A percentile compares a stretch with the other conserved stretches of the same genome.
phyloP scores from a whole-genome alignment of 2,113 vertebrate genomes.

The Serilophus lunatus region DNA sequence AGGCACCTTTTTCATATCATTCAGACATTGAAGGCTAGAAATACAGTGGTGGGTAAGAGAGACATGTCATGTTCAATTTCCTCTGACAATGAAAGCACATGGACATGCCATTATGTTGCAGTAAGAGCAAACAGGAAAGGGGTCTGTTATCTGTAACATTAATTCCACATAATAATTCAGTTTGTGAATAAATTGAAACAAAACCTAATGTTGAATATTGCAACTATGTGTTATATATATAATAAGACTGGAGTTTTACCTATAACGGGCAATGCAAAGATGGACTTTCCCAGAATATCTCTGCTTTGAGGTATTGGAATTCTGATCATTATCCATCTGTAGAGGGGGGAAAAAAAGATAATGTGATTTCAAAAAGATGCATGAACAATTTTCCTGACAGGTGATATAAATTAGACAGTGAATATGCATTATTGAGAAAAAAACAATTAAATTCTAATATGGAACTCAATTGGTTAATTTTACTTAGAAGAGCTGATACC shows the following conservation, averaged over 20 bases:
- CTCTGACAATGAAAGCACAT: background rate
- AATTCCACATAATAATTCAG: fast-evolving
- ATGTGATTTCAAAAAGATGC: background rate
- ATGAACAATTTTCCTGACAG: background rate
- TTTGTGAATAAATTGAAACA: background rate
- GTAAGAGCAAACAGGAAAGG: background rate
- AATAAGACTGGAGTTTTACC: slow-evolving; percentile 62
- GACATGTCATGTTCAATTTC: background rate
- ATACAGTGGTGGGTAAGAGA: background rate
- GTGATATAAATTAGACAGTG: background rate
- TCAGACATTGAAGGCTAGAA: background rate
- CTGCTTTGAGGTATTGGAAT: slow-evolving; percentile 84
- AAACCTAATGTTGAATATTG: fast-evolving
- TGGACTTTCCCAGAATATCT: slow-evolving; percentile 93
- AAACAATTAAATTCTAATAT: background rate
- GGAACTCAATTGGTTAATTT: background rate
- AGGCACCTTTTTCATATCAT: background rate
- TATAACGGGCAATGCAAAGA: slow-evolving; percentile 94
- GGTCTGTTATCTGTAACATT: background rate
- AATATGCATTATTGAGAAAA: background rate
- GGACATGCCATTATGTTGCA: background rate
- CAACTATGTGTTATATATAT: fast-evolving
- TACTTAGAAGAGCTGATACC: background rate
- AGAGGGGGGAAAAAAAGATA: background rate
- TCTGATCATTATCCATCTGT: slow-evolving; percentile 93